Base-by-base conservation (phyloP, 2,113 vertebrate genomes). In the Lepisosteus oculatus region DNA sequence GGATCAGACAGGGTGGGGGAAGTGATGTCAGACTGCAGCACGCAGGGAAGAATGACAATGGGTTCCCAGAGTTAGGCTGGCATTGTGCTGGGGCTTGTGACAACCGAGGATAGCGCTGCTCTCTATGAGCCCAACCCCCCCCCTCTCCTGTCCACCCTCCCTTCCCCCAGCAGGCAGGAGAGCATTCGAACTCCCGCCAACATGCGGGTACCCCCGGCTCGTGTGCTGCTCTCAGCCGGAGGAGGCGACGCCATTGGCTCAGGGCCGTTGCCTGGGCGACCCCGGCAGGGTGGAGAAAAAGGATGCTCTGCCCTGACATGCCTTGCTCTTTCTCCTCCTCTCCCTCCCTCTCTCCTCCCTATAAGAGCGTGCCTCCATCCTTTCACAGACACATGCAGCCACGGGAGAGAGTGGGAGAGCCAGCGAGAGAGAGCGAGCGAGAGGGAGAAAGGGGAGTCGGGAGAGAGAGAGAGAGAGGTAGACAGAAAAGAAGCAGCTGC, bases 251-350 rank as follows among this genome's bases (percentile, higher is more conserved):
- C 62, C 62, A 65, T 65, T 65, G 62, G 62, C 57, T 59, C 9
- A 59, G 57, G 77, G 74, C 41, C 80, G 91, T 92, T 91, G 86
- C 89, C 90, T 67, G 45, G 83, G 90, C 78, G 91, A 91, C 89
- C 78, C 74, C 85, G 85, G 85, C 83, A 84, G 84, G 89, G 88
- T 85, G 84, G 86, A 89, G 85, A 83, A 89, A 85, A 86, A 79
- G 81, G 85, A 83, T 85, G 84, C 79, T 63, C 73, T 56, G 71
- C 65, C 71, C 67, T 17, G 54, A 65, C 65, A 13, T 44, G 69
- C 55, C 61, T 62, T 29, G 54, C 41, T 64, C 64, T 57, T 47
- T 61, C 74, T 55, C 72, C 69, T 74, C 69, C 74, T 72, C 71
- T 56, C 65, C 70, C 75, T 75, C 77, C 76, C 80, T 65, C 54